These are phyloP conservation scores for Oncorhynchus masou DNA, from an alignment of 2,113 vertebrate species.

Conservation along the genomic window DNA sequence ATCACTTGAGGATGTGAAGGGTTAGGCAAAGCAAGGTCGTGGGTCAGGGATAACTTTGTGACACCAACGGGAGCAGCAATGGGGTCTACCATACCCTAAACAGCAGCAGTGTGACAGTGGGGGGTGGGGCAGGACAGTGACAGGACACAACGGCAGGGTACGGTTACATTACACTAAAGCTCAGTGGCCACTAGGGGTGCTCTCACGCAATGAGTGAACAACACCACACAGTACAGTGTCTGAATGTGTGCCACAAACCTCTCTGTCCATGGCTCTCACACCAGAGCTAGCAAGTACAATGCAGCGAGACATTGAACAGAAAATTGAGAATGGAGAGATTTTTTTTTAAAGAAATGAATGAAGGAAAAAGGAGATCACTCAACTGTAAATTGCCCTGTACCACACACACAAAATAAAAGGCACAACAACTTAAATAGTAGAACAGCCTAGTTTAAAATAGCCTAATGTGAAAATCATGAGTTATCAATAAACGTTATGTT, in stretches of 20 bases:
- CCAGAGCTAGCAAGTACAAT: constrained; percentile 82
- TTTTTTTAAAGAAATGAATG: constrained; percentile 13
- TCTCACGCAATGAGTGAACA: constrained; percentile 63
- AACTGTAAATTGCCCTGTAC: neutral
- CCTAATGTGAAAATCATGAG: neutral
- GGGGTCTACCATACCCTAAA: constrained; percentile 9
- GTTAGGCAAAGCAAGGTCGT: neutral
- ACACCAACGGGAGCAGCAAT: constrained; percentile 7
- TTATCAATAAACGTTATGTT: neutral
- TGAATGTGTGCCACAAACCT: constrained; percentile 79
- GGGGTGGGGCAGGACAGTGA: constrained; percentile 7
- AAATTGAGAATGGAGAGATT: constrained; percentile 15
- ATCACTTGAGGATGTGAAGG: neutral
- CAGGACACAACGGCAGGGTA: constrained; percentile 22
- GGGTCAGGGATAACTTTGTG: constrained; percentile 19
- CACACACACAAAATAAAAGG: neutral
- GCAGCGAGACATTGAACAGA: constrained; percentile 67
- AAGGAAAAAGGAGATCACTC: constrained; percentile 21
- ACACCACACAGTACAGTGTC: constrained; percentile 56
- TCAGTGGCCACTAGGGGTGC: constrained; percentile 25
- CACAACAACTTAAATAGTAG: neutral
- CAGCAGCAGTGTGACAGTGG: constrained; percentile 9
- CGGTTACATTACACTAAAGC: constrained; percentile 47
- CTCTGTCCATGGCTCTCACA: constrained; percentile 79
- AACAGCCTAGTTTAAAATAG: no score